Conservation (phyloP, 2,797 vertebrate genomes). For the Apogon talboti region DNA sequence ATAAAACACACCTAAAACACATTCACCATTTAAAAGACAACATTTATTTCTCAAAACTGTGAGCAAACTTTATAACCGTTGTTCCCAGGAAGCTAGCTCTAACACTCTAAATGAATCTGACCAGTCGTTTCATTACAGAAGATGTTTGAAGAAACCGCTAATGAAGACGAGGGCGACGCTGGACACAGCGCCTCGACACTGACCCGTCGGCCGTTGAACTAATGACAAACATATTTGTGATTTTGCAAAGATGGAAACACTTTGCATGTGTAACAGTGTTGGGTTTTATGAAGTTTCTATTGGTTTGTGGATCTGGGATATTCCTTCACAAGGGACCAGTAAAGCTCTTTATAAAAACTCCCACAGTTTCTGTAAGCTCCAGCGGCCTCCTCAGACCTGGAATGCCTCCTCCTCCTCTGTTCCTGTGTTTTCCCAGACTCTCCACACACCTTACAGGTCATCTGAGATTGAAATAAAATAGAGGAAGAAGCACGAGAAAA, state of each 20-base stretch:
- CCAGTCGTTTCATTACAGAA: too few species aligned
- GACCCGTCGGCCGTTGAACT: too few species aligned
- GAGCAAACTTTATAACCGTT: too few species aligned
- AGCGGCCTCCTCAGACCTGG: slow-evolving; percentile 44
- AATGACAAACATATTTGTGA: slow-evolving; percentile 18
- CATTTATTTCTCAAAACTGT: too few species aligned
- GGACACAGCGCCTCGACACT: too few species aligned
- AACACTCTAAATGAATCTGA: too few species aligned
- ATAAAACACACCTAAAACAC: too few species aligned
- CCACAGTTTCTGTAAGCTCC: slow-evolving; percentile 49
- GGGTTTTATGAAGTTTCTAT: slow-evolving; percentile 49
- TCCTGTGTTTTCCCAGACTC: slow-evolving; percentile 41
- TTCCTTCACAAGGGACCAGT: slow-evolving; percentile 47
- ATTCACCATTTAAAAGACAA: too few species aligned
- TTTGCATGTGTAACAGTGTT: slow-evolving; percentile 26
- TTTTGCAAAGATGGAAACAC: slow-evolving; percentile 55
- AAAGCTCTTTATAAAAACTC: slow-evolving; percentile 50
- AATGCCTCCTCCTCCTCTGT: slow-evolving; percentile 22
- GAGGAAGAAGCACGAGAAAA: slow-evolving; percentile 8
- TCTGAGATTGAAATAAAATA: slow-evolving; percentile 9
- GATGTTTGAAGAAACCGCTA: too few species aligned
- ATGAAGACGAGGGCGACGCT: too few species aligned
- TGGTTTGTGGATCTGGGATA: slow-evolving; percentile 42
- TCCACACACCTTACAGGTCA: slow-evolving; percentile 27
- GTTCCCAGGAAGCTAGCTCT: too few species aligned